Percentiles rank a stretch among this genome's conserved stretches.
phyloP scores from a whole-genome alignment of 1,140 invertebrate genomes.

The Diachasma alloeum region DNA sequence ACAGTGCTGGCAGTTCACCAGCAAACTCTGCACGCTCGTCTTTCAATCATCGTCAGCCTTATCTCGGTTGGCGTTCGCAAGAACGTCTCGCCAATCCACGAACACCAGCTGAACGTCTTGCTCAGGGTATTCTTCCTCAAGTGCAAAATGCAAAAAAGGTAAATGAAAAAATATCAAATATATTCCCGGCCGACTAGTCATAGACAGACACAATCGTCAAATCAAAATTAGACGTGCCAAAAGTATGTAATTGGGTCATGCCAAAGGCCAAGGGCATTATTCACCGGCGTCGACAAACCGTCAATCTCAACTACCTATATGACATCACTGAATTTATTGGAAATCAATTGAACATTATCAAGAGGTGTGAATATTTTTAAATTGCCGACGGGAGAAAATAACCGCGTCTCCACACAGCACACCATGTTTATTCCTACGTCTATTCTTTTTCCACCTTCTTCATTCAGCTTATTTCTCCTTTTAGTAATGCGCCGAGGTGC shows the following conservation, averaged over 20 bases:
- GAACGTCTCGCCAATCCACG: slow-evolving; percentile 79
- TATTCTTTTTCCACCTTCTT: slow-evolving; percentile 23
- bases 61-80: slow-evolving; percentile 89
- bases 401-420: background rate
- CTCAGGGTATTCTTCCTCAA: slow-evolving; percentile 65
- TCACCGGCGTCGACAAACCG: background rate
- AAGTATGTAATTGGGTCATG: background rate
- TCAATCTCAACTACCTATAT: background rate
- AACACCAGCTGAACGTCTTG: slow-evolving; percentile 82
- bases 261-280: background rate
- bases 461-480: slow-evolving; percentile 50
- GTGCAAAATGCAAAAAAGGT: slow-evolving; percentile 62
- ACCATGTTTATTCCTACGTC: no score
- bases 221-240: background rate
- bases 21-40: slow-evolving; percentile 72
- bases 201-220: no score
- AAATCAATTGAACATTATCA: background rate
- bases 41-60: slow-evolving; percentile 77
- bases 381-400: slow-evolving; percentile 10
- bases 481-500: slow-evolving; percentile 52
- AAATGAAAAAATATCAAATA: background rate
- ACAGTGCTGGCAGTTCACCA: slow-evolving; percentile 76
- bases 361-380: background rate
- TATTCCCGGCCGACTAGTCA: no score
- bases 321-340: background rate